Base-by-base conservation (phyloP, 2,113 vertebrate species). In the Copsychus sechellarum region DNA sequence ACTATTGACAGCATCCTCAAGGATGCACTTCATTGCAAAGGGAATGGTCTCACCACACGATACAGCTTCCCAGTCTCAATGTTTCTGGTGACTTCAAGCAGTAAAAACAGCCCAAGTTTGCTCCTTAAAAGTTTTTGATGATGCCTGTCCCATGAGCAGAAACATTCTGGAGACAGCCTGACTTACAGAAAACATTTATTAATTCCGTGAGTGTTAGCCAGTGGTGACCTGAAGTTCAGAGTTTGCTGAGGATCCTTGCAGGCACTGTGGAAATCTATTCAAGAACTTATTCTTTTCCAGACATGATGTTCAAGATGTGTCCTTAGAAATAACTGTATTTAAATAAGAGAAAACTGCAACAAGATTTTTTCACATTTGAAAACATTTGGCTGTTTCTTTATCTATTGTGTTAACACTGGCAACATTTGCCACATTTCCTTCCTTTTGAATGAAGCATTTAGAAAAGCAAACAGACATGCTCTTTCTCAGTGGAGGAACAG, bases 1-100 rank as follows among this genome's bases (percentile, higher is more conserved):
- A 33, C 4, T 56, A 40, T 1, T 33, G 29, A 76, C 14, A 82
- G 3, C 2, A 9, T 51, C 69, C 47, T 60, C 69, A 69, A 60
- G 36, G 43, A 77, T 43, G 24, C 20, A 10, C 21, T 38, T 77
- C 25, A 13, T 31, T 57, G 58, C 36, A 48, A 56, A 86, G 9
- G 11, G 6, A 6, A 20, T 61, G 22, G 36, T 65, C 54, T 20
- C 42, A 76, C 24, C 73, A 56, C 19, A 25, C 0, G 0, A 11
- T 22, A 24, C 15, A 67, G 24, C 22, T 71, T 65, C 54, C 28
- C 36, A 73, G 29, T 9, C 64, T 82, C 33, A 34, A 2, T 29
- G 24, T 73, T 57, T 81, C 64, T 84, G 36, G 26, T n/a, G 29
- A 60, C 36, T 91, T 82, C 21, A 72, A 62, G 31, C 4, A 57